phyloP scores from a whole-genome alignment of 2,797 vertebrate species.

The Gymnopithys bicolor region DNA sequence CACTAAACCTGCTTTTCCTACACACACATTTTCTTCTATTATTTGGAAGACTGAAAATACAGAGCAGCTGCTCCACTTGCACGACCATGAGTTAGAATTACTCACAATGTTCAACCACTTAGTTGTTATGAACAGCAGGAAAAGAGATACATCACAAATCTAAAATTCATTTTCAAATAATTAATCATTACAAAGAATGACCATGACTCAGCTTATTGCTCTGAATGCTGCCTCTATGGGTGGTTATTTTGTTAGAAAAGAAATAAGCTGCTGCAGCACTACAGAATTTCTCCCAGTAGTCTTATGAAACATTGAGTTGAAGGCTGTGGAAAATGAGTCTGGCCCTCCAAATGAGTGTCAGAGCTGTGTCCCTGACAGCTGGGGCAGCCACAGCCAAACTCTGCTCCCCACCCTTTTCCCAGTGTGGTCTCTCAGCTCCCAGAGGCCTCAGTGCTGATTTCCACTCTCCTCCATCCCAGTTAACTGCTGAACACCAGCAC shows the following conservation, averaged over 20 bases:
- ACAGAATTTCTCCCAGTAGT: not conserved
- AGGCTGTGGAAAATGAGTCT: slow-evolving; percentile 11
- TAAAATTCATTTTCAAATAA: slow-evolving; percentile 62
- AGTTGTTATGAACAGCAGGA: slow-evolving; percentile 53
- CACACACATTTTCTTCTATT: slow-evolving; percentile 37
- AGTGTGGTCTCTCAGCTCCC: not conserved
- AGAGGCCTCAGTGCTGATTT: not conserved
- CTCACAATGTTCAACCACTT: slow-evolving; percentile 46
- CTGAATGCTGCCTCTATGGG: slow-evolving; percentile 11
- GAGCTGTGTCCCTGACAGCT: not conserved
- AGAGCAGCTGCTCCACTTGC: slow-evolving; percentile 56
- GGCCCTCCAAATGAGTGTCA: not conserved
- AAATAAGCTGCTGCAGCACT: slow-evolving; percentile 12
- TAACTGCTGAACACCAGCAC: not conserved
- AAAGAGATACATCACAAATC: slow-evolving; percentile 39
- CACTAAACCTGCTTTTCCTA: slow-evolving; percentile 37
- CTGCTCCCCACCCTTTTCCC: not conserved
- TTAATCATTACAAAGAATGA: slow-evolving; percentile 64
- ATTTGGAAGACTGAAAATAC: slow-evolving; percentile 40
- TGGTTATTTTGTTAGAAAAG: slow-evolving; percentile 33
- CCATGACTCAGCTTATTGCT: slow-evolving; percentile 59
- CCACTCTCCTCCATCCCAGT: not conserved
- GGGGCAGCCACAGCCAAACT: not conserved
- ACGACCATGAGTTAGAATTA: slow-evolving; percentile 40
- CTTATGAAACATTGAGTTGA: not conserved